phyloP scores from a whole-genome alignment of 1,140 invertebrate genomes.

The Antheraea mylitta region DNA sequence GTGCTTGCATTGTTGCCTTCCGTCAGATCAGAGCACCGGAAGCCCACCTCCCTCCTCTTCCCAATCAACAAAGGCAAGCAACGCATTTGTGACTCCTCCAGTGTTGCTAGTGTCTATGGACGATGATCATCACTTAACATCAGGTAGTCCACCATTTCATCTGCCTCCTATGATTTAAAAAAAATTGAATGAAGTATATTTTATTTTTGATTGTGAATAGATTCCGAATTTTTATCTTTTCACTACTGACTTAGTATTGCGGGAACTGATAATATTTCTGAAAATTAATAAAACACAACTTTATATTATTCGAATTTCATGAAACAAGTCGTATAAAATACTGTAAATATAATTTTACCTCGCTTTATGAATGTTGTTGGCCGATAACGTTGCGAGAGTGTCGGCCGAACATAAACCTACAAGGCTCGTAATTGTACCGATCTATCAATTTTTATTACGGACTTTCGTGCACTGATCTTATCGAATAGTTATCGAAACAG shows the following conservation, averaged over 20 bases:
- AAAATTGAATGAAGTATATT: no score
- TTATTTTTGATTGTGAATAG: no score
- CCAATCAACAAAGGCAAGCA: no score
- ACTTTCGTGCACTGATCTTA: slow-evolving; percentile 18
- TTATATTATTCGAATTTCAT: not conserved
- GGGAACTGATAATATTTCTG: not conserved
- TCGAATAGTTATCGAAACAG: slow-evolving; percentile 1
- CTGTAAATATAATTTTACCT: not conserved
- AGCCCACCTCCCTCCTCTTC: no score
- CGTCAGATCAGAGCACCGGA: no score
- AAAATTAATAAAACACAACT: not conserved
- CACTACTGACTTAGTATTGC: not conserved
- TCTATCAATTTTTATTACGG: slow-evolving; percentile 18
- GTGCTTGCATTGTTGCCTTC: no score
- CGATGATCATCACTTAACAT: no score
- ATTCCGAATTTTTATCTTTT: no score
- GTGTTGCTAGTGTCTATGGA: no score
- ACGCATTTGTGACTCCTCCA: no score
- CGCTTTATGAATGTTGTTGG: not conserved
- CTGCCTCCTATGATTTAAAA: no score
- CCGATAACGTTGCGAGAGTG: not conserved
- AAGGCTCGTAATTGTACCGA: not conserved
- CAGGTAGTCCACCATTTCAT: no score
- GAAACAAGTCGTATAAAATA: not conserved
- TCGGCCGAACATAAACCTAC: not conserved